Conservation (phyloP, 2,888 invertebrate genomes). For the Cephalotes varians region DNA sequence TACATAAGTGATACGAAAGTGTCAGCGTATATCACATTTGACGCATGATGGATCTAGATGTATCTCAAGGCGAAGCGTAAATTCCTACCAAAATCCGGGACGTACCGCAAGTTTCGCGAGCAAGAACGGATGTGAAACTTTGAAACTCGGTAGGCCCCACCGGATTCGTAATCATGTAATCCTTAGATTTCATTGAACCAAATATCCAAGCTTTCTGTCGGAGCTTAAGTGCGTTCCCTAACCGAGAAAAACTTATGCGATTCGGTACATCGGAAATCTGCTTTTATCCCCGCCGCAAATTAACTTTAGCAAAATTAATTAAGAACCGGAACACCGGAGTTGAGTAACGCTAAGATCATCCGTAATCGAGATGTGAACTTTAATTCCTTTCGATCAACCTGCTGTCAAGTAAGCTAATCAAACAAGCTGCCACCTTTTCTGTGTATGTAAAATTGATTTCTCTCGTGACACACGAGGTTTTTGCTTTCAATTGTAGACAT, state of each 20-base stretch:
- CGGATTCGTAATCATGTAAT: constrained; percentile 76
- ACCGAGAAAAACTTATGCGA: constrained; percentile 61
- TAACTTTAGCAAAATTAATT: constrained; percentile 83
- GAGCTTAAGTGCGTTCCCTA: constrained; percentile 56
- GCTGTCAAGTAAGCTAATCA: constrained; percentile 51
- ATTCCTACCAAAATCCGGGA: constrained; percentile 64
- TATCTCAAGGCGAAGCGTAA: constrained; percentile 65
- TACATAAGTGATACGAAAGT: constrained; percentile 12
- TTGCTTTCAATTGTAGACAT: constrained; percentile 12
- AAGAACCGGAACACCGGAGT: constrained; percentile 68
- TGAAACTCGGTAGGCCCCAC: constrained; percentile 64
- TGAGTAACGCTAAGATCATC: constrained; percentile 71
- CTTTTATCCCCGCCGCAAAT: constrained; percentile 79
- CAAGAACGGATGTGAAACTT: constrained; percentile 76
- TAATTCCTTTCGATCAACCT: constrained; percentile 78
- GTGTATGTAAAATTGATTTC: constrained; percentile 45
- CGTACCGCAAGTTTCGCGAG: constrained; percentile 62
- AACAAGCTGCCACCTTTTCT: constrained; percentile 27
- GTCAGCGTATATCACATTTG: constrained; percentile 37
- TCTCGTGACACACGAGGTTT: constrained; percentile 10
- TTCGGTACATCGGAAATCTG: constrained; percentile 60
- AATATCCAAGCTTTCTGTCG: constrained; percentile 59
- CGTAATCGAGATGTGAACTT: constrained; percentile 74
- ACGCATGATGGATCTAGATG: constrained; percentile 58
- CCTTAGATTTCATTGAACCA: constrained; percentile 70